Evolutionary conservation across 2,113 vertebrate species (phyloP).

Genomic region (Mola mola): DNA sequence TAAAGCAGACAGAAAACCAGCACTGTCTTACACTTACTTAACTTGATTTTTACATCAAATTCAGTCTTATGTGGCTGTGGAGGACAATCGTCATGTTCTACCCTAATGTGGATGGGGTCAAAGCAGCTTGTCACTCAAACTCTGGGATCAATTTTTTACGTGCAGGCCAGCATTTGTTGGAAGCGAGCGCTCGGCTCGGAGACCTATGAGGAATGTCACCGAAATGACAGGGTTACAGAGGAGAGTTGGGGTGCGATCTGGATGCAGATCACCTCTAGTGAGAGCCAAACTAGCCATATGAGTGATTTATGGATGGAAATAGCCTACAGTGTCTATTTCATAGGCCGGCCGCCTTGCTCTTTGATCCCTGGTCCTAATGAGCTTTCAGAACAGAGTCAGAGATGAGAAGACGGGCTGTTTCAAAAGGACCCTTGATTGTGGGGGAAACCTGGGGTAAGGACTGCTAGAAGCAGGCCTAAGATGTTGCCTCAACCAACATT

Average conservation of each 20-base stretch:
- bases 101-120: no score
- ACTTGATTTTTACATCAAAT: no score
- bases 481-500: constrained; percentile 71
- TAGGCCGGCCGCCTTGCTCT: constrained; percentile 63
- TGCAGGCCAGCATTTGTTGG: constrained; percentile 31
- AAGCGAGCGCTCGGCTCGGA: constrained; percentile 12
- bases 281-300: constrained; percentile 62
- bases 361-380: constrained; percentile 80
- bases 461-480: constrained; percentile 55
- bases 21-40: no score
- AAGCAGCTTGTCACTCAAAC: no score
- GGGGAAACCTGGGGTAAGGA: constrained; percentile 64
- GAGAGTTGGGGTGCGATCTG: constrained; percentile 58
- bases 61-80: no score
- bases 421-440: constrained; percentile 69
- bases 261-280: constrained; percentile 59
- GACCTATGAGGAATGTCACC: constrained; percentile 45
- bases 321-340: constrained; percentile 70
- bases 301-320: constrained; percentile 72
- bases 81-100: no score
- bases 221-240: constrained; percentile 60
- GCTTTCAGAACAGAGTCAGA: constrained; percentile 70
- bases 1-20: no score
- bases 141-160: no score
- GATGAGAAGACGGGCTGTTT: constrained; percentile 69